Evolutionary conservation across 1,140 invertebrate genomes (phyloP).

Genomic region (Drosophila ananassae): DNA sequence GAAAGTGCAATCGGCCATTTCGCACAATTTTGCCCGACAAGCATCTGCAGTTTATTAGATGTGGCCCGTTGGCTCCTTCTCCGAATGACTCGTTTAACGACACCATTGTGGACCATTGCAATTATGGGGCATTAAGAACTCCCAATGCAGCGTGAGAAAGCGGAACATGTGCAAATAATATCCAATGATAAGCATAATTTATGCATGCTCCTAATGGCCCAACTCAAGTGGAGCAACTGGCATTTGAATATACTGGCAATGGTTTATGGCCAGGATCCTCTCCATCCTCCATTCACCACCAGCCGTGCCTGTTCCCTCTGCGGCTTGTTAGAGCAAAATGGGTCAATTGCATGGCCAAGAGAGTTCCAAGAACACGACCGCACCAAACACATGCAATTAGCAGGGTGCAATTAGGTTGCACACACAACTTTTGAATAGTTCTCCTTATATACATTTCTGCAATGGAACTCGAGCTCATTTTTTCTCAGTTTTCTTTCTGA

Average conservation of each 20-base stretch:
- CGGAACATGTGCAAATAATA: slow-evolving; percentile 74
- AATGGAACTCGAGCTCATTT: too few relatives aligned
- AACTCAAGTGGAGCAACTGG: slow-evolving; percentile 25
- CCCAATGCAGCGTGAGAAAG: slow-evolving; percentile 13
- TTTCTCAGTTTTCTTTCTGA: too few relatives aligned
- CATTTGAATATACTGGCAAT: slow-evolving; percentile 30
- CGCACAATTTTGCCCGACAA: slow-evolving; percentile 9
- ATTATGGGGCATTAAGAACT: slow-evolving; percentile 66
- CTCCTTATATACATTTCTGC: background rate
- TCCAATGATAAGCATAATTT: slow-evolving; percentile 77
- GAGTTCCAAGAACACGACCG: slow-evolving; percentile 42
- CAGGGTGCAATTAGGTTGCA: slow-evolving; percentile 33
- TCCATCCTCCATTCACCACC: too few relatives aligned
- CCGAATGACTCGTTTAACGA: slow-evolving; percentile 49
- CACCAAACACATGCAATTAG: slow-evolving; percentile 34
- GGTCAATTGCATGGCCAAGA: slow-evolving; percentile 65
- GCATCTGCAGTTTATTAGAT: slow-evolving; percentile 54
- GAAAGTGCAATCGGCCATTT: slow-evolving; percentile 27
- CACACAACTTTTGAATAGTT: slow-evolving; percentile 9
- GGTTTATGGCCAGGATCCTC: slow-evolving; percentile 17
- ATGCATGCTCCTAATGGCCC: slow-evolving; percentile 59
- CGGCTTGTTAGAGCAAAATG: slow-evolving; percentile 54
- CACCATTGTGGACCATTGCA: slow-evolving; percentile 69
- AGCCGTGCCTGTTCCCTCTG: background rate
- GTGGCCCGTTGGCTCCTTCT: slow-evolving; percentile 20